Percentiles rank a stretch among this genome's conserved stretches.
Evolutionary conservation across 2,888 invertebrate genomes (phyloP).

Genomic region (Lampropteryx suffumata): DNA sequence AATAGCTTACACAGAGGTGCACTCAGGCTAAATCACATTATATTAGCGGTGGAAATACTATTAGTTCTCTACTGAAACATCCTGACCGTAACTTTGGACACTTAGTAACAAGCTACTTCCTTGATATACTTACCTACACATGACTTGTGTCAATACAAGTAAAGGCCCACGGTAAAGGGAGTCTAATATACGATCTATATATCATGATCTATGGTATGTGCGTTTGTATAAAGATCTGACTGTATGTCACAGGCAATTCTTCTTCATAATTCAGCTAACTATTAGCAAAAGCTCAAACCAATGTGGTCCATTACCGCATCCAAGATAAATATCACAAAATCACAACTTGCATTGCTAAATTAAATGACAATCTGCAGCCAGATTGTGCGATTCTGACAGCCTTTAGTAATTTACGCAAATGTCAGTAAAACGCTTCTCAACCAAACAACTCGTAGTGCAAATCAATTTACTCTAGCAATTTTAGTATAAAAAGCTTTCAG

Average conservation of each 20-base stretch:
- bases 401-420: constrained; percentile 51
- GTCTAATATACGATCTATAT: no score
- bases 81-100: constrained; percentile 9
- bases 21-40: constrained; percentile 39
- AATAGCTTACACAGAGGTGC: constrained; percentile 34
- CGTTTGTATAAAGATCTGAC: neutral
- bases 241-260: no score
- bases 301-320: neutral
- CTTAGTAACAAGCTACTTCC: constrained; percentile 18
- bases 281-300: no score
- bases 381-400: constrained; percentile 39
- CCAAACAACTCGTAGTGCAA: constrained; percentile 44
- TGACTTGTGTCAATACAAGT: no score
- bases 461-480: constrained; percentile 49
- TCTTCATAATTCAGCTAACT: no score
- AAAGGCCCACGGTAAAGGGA: constrained; percentile 1
- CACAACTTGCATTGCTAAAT: constrained; percentile 33
- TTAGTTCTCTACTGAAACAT: constrained; percentile 15
- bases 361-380: constrained; percentile 36
- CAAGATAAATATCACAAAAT: constrained; percentile 12
- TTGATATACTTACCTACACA: no score
- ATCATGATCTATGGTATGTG: neutral
- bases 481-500: constrained; percentile 35
- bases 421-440: constrained; percentile 48
- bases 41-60: constrained; percentile 33